Percentiles rank a stretch among this genome's conserved stretches.
phyloP scores from a whole-genome alignment of 2,797 vertebrate species.

The Numenius phaeopus region DNA sequence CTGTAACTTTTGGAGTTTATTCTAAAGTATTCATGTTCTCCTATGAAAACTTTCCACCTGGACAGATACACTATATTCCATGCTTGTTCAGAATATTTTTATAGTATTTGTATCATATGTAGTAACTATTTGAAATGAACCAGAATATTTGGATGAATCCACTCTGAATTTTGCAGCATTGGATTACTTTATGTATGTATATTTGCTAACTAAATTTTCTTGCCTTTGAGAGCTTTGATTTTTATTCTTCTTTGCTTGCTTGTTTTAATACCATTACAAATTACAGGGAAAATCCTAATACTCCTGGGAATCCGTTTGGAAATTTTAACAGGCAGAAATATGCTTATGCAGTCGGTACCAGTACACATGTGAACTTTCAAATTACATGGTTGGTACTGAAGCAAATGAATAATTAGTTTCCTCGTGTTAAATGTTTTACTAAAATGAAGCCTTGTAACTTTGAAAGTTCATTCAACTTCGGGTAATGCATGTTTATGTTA shows the following conservation, averaged over 20 bases:
- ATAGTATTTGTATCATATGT: constrained; percentile 49
- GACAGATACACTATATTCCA: constrained; percentile 35
- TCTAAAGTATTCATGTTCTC: constrained; percentile 38
- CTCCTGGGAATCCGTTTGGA: constrained; percentile 28
- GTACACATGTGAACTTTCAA: constrained; percentile 65
- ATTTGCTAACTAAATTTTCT: constrained; percentile 69
- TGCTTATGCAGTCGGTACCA: constrained; percentile 46
- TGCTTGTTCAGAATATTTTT: constrained; percentile 63
- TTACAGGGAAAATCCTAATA: constrained; percentile 40
- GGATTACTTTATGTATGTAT: constrained; percentile 55
- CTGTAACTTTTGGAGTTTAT: constrained; percentile 65
- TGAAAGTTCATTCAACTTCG: constrained; percentile 75
- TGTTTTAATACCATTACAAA: constrained; percentile 36
- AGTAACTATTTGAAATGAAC: constrained; percentile 64
- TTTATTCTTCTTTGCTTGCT: constrained; percentile 27
- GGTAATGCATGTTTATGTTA: constrained; percentile 74
- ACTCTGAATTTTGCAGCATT: constrained; percentile 69
- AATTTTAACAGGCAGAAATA: constrained; percentile 49
- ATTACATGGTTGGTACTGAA: constrained; percentile 59
- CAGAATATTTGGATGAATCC: constrained; percentile 55
- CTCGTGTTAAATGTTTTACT: constrained; percentile 66
- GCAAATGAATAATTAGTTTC: constrained; percentile 4
- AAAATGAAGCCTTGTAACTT: constrained; percentile 76
- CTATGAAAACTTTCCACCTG: constrained; percentile 56
- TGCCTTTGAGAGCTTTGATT: constrained; percentile 46